phyloP scores from a whole-genome alignment of 1,140 invertebrate genomes.

The Geopemphigus sp. region DNA sequence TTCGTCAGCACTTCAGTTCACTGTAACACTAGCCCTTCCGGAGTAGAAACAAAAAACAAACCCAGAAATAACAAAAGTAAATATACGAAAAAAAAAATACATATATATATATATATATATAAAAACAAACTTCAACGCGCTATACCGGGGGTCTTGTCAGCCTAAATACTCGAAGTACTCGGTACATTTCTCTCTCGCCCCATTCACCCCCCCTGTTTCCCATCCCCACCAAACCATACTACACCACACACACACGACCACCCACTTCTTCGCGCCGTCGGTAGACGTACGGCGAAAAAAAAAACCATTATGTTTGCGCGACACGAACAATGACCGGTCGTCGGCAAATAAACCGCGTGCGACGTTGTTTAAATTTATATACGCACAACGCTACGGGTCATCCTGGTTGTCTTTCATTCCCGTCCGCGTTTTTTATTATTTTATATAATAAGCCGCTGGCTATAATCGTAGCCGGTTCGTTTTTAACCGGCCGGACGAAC shows the following conservation, averaged over 20 bases:
- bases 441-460: too few species aligned
- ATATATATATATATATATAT: too few species aligned
- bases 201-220: too few species aligned
- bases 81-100: neutral
- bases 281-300: neutral
- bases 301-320: slow-evolving; percentile 36
- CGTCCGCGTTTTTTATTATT: slow-evolving; percentile 6
- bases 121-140: slow-evolving; percentile 34
- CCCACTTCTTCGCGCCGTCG: neutral
- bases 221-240: too few species aligned
- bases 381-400: neutral
- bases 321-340: slow-evolving; percentile 35
- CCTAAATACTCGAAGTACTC: slow-evolving; percentile 43
- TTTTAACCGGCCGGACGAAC: too few species aligned
- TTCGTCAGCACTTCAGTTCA: slow-evolving; percentile 43
- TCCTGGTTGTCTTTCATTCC: slow-evolving; percentile 1
- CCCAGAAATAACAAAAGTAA: slow-evolving; percentile 25
- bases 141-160: slow-evolving; percentile 4
- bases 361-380: slow-evolving; percentile 36
- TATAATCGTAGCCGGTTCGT: too few species aligned
- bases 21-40: slow-evolving; percentile 19
- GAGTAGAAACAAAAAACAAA: slow-evolving; percentile 27
- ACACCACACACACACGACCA: too few species aligned
- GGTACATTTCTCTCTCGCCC: slow-evolving; percentile 22
- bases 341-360: slow-evolving; percentile 45